phyloP scores from a whole-genome alignment of 2,113 vertebrate genomes.

The Hippolais icterina region DNA sequence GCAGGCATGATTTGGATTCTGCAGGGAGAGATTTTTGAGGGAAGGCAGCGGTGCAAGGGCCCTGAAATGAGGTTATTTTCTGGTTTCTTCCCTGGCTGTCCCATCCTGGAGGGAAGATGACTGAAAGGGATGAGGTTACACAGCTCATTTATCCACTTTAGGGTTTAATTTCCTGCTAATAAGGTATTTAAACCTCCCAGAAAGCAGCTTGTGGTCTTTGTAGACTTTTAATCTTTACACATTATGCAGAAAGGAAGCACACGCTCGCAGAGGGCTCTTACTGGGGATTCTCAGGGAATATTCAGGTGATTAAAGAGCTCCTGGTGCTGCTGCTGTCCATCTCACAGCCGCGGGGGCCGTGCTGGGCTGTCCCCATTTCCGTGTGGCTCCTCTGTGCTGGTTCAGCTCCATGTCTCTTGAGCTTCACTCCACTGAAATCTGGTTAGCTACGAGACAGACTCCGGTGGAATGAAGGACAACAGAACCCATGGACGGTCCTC shows the following conservation, averaged over 20 bases:
- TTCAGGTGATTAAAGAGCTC: neutral
- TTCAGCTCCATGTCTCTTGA: conserved; percentile 88
- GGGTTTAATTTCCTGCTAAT: conserved; percentile 41
- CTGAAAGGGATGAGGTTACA: neutral
- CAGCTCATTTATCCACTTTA: neutral
- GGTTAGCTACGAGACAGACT: conserved; percentile 94
- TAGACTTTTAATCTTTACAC: conserved; percentile 54
- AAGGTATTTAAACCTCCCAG: conserved; percentile 16
- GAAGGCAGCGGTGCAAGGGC: neutral
- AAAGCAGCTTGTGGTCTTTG: conserved; percentile 32
- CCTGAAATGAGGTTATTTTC: neutral
- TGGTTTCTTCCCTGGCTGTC: neutral
- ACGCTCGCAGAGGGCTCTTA: neutral
- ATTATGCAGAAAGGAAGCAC: neutral
- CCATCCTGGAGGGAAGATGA: neutral
- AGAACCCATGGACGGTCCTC: conserved; percentile 83
- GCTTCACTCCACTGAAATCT: conserved; percentile 99
- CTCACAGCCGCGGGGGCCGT: neutral
- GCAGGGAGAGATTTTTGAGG: neutral
- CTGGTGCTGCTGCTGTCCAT: neutral
- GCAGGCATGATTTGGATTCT: neutral
- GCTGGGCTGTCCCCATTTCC: neutral
- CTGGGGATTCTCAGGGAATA: neutral
- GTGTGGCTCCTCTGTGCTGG: neutral
- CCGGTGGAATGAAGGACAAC: conserved; percentile 99